These are phyloP conservation scores for Penelope pileata DNA, from an alignment of 2,113 vertebrate species.

Conservation along the genomic window DNA sequence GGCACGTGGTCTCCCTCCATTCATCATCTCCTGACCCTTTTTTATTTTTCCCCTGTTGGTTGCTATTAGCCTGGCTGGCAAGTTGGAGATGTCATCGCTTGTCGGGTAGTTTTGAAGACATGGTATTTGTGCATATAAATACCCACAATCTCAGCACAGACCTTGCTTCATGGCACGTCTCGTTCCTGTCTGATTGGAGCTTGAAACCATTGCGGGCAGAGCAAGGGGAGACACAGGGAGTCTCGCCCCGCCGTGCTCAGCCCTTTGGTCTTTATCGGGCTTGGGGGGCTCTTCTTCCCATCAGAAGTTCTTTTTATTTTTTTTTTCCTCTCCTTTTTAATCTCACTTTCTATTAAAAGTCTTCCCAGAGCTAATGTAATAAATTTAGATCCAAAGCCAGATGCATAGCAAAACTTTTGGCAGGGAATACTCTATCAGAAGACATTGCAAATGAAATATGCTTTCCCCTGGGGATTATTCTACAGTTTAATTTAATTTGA, in stretches of 20 bases:
- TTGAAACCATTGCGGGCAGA: not conserved
- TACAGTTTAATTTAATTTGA: conserved; percentile 89
- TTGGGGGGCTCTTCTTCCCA: not conserved
- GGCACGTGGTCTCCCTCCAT: not conserved
- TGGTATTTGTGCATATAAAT: not conserved
- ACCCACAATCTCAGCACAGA: not conserved
- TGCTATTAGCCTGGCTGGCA: not conserved
- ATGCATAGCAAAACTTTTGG: conserved; percentile 86
- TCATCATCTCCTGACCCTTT: not conserved
- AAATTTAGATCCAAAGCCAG: conserved; percentile 86
- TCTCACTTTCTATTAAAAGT: conserved; percentile 84
- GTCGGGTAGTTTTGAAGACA: not conserved
- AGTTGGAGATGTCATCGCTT: not conserved
- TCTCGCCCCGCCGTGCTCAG: not conserved
- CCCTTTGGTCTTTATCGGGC: not conserved
- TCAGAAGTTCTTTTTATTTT: not conserved
- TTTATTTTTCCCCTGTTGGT: not conserved
- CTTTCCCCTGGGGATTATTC: conserved; percentile 84
- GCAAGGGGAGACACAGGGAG: not conserved
- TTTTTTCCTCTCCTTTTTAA: conserved; percentile 65
- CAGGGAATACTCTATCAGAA: conserved; percentile 83
- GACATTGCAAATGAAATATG: conserved; percentile 84
- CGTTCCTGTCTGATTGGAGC: not conserved
- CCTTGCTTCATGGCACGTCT: not conserved
- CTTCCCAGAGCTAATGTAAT: conserved; percentile 83